These are phyloP conservation scores for Acanthoscelides obtectus DNA, from an alignment of 2,888 invertebrate genomes.

Conservation along the genomic window DNA sequence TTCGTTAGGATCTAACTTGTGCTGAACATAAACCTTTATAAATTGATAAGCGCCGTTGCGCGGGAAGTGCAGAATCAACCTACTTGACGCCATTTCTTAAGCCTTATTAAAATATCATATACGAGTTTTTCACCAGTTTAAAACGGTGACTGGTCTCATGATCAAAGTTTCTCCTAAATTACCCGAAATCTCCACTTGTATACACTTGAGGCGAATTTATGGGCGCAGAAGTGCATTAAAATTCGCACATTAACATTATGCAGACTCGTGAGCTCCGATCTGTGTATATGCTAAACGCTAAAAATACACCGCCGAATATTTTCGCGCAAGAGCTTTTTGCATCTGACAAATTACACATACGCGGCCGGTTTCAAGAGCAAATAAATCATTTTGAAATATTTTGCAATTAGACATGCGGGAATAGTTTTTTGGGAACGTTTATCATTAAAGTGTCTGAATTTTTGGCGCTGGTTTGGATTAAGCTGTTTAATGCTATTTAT, in stretches of 20 bases:
- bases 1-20: too few relatives aligned
- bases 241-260: not conserved
- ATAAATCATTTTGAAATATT: not conserved
- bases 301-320: not conserved
- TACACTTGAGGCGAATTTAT: not conserved
- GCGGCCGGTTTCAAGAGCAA: not conserved
- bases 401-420: not conserved
- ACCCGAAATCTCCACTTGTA: not conserved
- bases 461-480: too few relatives aligned
- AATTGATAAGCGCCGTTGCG: too few relatives aligned
- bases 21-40: too few relatives aligned
- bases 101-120: too few relatives aligned
- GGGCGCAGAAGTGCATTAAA: not conserved
- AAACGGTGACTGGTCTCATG: too few relatives aligned
- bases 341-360: not conserved
- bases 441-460: too few relatives aligned
- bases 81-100: too few relatives aligned
- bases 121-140: too few relatives aligned
- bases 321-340: not conserved
- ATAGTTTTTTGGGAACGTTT: not conserved
- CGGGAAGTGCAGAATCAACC: too few relatives aligned
- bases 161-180: not conserved
- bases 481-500: too few relatives aligned
- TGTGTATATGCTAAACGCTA: not conserved
- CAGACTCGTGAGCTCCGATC: not conserved